Evolutionary conservation across 1,140 invertebrate species (phyloP), one percentile per base, ranked within the genome.

Genomic region (Drosophila erecta): DNA sequence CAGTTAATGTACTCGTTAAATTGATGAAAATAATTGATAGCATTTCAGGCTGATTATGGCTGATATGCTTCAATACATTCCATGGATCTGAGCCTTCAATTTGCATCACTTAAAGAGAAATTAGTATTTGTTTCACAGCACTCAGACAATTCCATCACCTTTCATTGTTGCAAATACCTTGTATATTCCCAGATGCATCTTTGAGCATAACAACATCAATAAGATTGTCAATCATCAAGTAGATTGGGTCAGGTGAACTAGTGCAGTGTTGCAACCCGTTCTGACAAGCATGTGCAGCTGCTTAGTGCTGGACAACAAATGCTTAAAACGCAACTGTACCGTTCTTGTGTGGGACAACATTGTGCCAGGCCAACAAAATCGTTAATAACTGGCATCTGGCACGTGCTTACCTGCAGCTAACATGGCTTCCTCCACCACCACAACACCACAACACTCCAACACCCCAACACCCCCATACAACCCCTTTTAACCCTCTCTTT

Each of bases 341-440:
- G 15, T 22, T 27, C 3, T 20, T 20, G 41, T 20, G 41, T 14
- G 43, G 11, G 46, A 38, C 53, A 56, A 64, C 61, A 59, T 67
- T 65, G 64, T 65, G 64, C 11, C 72, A 47, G 57, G 51, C 47
- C 60, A 54, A 46, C 76, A 62, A 47, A 80, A 76, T 70, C 70
- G 71, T 70, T 80, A 80, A 64, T 76, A 76, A 76, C 65, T 77
- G 66, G 57, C 60, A 67, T 51, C 74, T 59, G 61, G 75, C 67
- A 83, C 79, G 79, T 81, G 78, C 66, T 71, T 49, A 70, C 65
- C 65, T 70, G 51, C 51, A 49, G 43, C 43, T 24, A 70, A 55
- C 50, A 70, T 12, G 27, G 27, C 64, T 43, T 64, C 33, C 47
- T 37, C 20, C 20, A 14, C 6, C 14, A 10, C 5, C 51, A 17